Conservation (phyloP, 2,888 invertebrate genomes). For the Euphydryas editha region DNA sequence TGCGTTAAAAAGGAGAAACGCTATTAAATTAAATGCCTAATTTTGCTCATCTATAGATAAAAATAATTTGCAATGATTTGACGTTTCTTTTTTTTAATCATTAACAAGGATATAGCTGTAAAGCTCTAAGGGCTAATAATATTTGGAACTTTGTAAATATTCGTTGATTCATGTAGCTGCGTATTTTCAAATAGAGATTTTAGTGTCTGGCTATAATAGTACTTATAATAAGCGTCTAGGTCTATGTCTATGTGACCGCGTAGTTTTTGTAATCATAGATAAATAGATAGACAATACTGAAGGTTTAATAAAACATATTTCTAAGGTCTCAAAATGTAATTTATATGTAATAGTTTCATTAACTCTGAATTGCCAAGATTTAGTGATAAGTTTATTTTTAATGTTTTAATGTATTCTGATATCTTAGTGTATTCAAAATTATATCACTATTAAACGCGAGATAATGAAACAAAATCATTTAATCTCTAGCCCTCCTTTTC, state of each 20-base stretch:
- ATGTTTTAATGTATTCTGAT: not conserved
- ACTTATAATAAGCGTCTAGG: constrained; percentile 55
- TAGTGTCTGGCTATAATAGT: constrained; percentile 28
- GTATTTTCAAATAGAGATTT: constrained; percentile 20
- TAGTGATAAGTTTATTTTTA: constrained; percentile 4
- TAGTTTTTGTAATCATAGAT: constrained; percentile 64
- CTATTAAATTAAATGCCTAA: constrained; percentile 2
- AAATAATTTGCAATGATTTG: not conserved
- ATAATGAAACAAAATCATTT: not conserved
- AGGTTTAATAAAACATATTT: constrained; percentile 27
- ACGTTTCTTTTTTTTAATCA: not conserved
- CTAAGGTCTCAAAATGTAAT: constrained; percentile 35
- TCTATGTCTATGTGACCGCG: constrained; percentile 55
- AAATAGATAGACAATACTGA: constrained; percentile 44
- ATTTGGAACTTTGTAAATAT: constrained; percentile 8
- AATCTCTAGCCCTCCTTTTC: no score
- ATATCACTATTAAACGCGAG: not conserved
- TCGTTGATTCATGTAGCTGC: not conserved
- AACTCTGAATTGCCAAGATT: constrained; percentile 24
- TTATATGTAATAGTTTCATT: constrained; percentile 27
- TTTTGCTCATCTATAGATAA: not conserved
- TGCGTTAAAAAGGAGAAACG: not conserved
- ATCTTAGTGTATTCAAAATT: not conserved
- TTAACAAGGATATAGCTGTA: not conserved
- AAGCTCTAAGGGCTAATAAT: not conserved